Conservation (phyloP, 2,113 vertebrate genomes). For the Motacilla alba region DNA sequence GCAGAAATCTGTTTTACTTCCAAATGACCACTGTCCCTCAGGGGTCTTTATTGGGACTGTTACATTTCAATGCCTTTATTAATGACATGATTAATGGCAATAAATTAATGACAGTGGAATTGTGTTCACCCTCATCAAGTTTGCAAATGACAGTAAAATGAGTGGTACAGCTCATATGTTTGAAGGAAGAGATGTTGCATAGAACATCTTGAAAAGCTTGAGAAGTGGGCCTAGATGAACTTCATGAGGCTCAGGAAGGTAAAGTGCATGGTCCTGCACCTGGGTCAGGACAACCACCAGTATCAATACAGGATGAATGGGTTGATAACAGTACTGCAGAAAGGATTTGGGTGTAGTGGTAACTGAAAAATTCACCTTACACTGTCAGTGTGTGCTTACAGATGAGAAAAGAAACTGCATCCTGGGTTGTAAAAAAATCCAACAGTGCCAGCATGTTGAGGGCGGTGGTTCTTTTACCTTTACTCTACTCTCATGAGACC, state of each 20-base stretch:
- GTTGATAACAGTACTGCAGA: not conserved
- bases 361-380: not conserved
- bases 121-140: not conserved
- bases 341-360: not conserved
- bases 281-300: not conserved
- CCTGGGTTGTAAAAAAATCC: not conserved
- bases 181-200: not conserved
- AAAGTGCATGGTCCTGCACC: not conserved
- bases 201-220: not conserved
- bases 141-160: not conserved
- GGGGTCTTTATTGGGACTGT: accelerated
- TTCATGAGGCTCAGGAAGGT: not conserved
- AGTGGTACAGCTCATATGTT: not conserved
- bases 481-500: not conserved
- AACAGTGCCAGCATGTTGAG: no score
- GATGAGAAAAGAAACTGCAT: not conserved
- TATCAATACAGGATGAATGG: not conserved
- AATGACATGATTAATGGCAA: not conserved
- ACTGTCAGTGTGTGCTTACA: not conserved
- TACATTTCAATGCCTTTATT: not conserved
- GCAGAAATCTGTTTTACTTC: not conserved
- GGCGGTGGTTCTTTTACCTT: not conserved
- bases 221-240: not conserved
- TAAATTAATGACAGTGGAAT: not conserved
- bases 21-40: not conserved